These are phyloP conservation scores for Empidonax alnorum DNA, from an alignment of 2,113 vertebrate species.

Conservation along the genomic window DNA sequence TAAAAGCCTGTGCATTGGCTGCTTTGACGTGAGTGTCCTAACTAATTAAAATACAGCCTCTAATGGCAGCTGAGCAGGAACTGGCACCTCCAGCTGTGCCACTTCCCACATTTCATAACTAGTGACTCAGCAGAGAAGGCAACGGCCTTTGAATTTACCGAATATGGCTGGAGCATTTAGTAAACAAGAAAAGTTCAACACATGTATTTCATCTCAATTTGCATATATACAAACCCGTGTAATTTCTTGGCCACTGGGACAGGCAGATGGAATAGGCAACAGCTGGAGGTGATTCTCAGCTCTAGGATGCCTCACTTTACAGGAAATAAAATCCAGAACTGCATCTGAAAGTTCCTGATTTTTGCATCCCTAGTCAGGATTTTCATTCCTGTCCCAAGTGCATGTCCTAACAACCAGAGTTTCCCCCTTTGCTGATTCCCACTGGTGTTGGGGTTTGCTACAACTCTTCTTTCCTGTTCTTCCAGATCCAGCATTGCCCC, in stretches of 20 bases:
- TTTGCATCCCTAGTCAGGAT: neutral
- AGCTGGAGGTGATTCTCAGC: neutral
- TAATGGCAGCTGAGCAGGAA: neutral
- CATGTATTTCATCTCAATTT: neutral
- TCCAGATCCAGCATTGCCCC: neutral
- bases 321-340: neutral
- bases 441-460: neutral
- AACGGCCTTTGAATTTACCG: neutral
- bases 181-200: neutral
- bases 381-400: neutral
- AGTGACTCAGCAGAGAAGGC: slow-evolving; percentile 18
- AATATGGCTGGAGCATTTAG: neutral
- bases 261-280: neutral
- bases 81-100: neutral
- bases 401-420: neutral
- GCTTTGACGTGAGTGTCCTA: neutral
- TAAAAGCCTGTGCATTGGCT: neutral
- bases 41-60: slow-evolving; percentile 3
- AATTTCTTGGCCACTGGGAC: neutral
- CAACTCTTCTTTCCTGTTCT: neutral
- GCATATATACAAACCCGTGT: neutral
- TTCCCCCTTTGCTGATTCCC: neutral
- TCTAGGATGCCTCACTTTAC: neutral
- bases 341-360: neutral
- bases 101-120: slow-evolving; percentile 14